Base-by-base conservation (phyloP, 2,888 invertebrate genomes). In the Nudaria mundana region DNA sequence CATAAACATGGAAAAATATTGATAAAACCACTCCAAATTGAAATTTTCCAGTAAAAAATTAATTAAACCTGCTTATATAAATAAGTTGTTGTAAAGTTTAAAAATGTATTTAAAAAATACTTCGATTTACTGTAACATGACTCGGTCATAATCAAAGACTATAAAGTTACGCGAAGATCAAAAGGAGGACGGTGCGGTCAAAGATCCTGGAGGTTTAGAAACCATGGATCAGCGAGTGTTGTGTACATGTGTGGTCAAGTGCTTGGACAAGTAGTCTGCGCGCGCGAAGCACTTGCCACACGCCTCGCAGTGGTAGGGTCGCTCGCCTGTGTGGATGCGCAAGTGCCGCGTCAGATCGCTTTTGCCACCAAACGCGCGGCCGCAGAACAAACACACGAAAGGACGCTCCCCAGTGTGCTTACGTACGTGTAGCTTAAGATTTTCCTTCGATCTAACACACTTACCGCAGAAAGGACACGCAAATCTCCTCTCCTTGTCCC, bases 201-300 rank as follows among this genome's bases (percentile, higher is more conserved):
- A 35, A 43, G 59, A 12, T 5, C 14, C 18, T 3, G 30, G 8
- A 20, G 13, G n/a, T n/a, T n/a, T n/a, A 12, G 20, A 3, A 8
- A 5, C 8, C 10, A 6, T 12, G 10, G 14, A 5, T 46, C 46
- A 46, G 69, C 93, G 93, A 48, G 92, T 90, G 71, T 92, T 92
- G 83, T 96, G 96, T 63, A 96, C 95, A 87, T 97, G 96, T 20
- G 96, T 97, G 50, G 96, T 96, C 59, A 97, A 91, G 82, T 97
- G 96, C 81, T 97, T 97, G 66, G 96, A 96, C 41, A 97, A 91
- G 71, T 97, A 97, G 77, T 97, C 96, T 37, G 96, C 96, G 35
- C 96, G 91, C 15, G 96, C 96, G 81, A 97, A 97, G 77, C 96
- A 96, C 81, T 96, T 96, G 54, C 96, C 96, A 81, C 96, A 97